Conservation (phyloP, 1,140 invertebrate genomes). For the Thereuonema tuberculata region DNA sequence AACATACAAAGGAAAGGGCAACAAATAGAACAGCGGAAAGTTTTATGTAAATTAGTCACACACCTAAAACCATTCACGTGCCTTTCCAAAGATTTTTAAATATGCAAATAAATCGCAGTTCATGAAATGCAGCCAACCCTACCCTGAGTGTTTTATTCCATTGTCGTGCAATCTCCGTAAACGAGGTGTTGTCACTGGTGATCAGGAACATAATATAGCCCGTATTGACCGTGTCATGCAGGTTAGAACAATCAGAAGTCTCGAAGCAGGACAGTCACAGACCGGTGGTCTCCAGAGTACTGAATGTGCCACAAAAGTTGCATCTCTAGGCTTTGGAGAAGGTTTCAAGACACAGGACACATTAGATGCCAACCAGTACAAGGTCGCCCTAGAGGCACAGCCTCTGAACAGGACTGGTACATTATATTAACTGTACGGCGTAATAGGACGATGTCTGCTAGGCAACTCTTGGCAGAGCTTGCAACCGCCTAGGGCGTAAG, state of each 20-base stretch:
- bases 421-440: neutral
- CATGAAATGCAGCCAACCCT: too few relatives aligned
- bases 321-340: neutral
- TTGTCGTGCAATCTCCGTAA: too few relatives aligned
- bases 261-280: neutral
- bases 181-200: too few relatives aligned
- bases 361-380: too few relatives aligned
- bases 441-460: neutral
- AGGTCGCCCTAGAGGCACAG: neutral
- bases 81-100: too few relatives aligned
- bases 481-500: neutral
- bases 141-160: too few relatives aligned
- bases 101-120: too few relatives aligned
- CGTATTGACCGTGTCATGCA: neutral
- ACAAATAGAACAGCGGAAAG: too few relatives aligned
- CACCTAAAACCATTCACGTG: too few relatives aligned
- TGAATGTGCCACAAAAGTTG: neutral
- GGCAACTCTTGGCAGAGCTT: neutral
- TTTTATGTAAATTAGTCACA: too few relatives aligned
- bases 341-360: neutral
- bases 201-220: too few relatives aligned
- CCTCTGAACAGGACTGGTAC: neutral
- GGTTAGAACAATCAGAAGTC: neutral
- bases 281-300: neutral
- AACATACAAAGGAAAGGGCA: too few relatives aligned